phyloP scores from a whole-genome alignment of 2,888 invertebrate genomes.

The Bembecia ichneumoniformis region DNA sequence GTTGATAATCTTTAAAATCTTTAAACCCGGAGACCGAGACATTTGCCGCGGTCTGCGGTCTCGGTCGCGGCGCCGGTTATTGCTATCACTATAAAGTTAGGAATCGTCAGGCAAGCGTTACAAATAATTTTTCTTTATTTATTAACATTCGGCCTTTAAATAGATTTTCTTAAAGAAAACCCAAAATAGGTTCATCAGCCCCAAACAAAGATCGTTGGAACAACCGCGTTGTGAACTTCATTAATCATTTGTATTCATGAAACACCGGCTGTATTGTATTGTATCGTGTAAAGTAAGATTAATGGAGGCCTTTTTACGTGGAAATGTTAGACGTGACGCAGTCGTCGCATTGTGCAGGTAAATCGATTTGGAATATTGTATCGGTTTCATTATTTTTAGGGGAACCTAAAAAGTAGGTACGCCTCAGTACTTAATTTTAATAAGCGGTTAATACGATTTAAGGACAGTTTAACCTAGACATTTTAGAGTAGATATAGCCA shows the following conservation, averaged over 20 bases:
- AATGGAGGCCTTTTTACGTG: slow-evolving; percentile 13
- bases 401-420: too few species aligned
- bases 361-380: background rate
- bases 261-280: slow-evolving; percentile 14
- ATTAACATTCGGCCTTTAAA: background rate
- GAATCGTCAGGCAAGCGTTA: too few species aligned
- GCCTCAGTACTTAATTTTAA: too few species aligned
- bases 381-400: background rate
- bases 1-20: too few species aligned
- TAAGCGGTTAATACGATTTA: too few species aligned
- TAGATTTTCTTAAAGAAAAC: slow-evolving; percentile 1
- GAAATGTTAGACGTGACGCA: slow-evolving; percentile 4
- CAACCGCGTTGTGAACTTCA: slow-evolving; percentile 15
- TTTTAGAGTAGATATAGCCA: too few species aligned
- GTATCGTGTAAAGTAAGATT: slow-evolving; percentile 22
- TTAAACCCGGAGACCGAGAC: too few species aligned
- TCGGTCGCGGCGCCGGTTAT: too few species aligned
- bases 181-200: slow-evolving; percentile 17
- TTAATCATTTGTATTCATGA: slow-evolving; percentile 34
- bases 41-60: too few species aligned
- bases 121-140: too few species aligned
- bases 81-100: too few species aligned
- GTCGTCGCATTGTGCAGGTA: background rate
- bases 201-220: slow-evolving; percentile 16
- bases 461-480: too few species aligned